Conservation (phyloP, 2,888 invertebrate genomes). For the Lasius fuliginosus region DNA sequence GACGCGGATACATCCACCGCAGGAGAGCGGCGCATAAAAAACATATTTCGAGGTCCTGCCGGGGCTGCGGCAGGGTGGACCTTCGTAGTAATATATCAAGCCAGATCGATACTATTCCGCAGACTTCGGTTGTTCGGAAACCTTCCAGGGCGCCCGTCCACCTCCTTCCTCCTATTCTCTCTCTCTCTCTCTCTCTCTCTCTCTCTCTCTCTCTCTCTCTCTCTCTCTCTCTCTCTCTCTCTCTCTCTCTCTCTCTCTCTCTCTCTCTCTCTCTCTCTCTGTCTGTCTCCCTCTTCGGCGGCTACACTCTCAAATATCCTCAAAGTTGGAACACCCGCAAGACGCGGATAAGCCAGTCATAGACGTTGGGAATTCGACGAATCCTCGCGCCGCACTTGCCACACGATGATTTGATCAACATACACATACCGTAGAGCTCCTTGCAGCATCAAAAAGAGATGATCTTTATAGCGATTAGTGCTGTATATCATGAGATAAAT, state of each 20-base stretch:
- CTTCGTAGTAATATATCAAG: slow-evolving; percentile 85
- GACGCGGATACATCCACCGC: slow-evolving; percentile 72
- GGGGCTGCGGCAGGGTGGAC: slow-evolving; percentile 82
- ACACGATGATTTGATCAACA: slow-evolving; percentile 47
- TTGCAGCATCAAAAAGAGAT: neutral
- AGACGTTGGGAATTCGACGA: slow-evolving; percentile 69
- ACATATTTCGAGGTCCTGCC: slow-evolving; percentile 83
- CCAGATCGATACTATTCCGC: slow-evolving; percentile 85
- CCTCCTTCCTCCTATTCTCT: slow-evolving; percentile 63
- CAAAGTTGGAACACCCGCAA: slow-evolving; percentile 67
- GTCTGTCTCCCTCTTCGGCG: slow-evolving; percentile 59
- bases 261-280: slow-evolving; percentile 57
- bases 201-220: slow-evolving; percentile 62
- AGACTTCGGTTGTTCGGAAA: slow-evolving; percentile 83
- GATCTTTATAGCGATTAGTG: neutral
- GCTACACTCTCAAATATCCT: slow-evolving; percentile 71
- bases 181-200: slow-evolving; percentile 54
- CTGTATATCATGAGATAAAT: neutral
- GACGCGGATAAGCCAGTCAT: slow-evolving; percentile 75
- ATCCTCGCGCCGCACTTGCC: slow-evolving; percentile 51
- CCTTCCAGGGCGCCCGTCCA: slow-evolving; percentile 74
- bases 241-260: slow-evolving; percentile 61
- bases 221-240: slow-evolving; percentile 61
- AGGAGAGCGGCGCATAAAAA: slow-evolving; percentile 83
- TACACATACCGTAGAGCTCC: slow-evolving; percentile 14